Evolutionary conservation across 1,140 invertebrate species (phyloP).

Genomic region (Drosophila insularis): DNA sequence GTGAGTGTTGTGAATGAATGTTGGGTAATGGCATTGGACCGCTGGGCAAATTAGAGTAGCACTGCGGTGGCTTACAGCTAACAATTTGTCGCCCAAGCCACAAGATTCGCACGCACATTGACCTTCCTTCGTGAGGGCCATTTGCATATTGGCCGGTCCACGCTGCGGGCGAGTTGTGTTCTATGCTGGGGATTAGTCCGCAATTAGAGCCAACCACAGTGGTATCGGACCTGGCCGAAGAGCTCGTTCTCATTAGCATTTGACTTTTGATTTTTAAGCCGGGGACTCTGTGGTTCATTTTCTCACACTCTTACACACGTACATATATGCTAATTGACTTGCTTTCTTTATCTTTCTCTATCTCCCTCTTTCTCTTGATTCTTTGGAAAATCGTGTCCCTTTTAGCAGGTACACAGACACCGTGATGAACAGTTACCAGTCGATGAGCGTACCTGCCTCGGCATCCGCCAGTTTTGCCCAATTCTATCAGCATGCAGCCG

Average conservation of each 20-base stretch:
- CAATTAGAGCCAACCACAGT: slow-evolving; percentile 65
- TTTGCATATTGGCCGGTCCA: slow-evolving; percentile 66
- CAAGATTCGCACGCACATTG: slow-evolving; percentile 78
- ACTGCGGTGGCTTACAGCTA: slow-evolving; percentile 47
- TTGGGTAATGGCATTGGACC: slow-evolving; percentile 11
- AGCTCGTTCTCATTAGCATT: slow-evolving; percentile 68
- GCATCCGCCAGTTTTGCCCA: slow-evolving; percentile 87
- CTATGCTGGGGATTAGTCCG: slow-evolving; percentile 60
- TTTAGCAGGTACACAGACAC: slow-evolving; percentile 80
- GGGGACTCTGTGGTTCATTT: background rate
- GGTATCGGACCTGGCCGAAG: slow-evolving; percentile 22
- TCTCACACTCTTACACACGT: background rate
- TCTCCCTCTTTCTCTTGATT: slow-evolving; percentile 10
- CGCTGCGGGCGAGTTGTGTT: slow-evolving; percentile 63
- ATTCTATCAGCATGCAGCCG: slow-evolving; percentile 93
- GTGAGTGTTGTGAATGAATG: background rate
- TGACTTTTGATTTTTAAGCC: slow-evolving; percentile 33
- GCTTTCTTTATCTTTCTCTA: slow-evolving; percentile 16
- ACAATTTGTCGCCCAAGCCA: slow-evolving; percentile 54
- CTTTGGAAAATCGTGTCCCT: background rate
- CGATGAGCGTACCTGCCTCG: slow-evolving; percentile 81
- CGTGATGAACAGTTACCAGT: slow-evolving; percentile 82
- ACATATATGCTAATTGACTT: slow-evolving; percentile 44
- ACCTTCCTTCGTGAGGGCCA: slow-evolving; percentile 64
- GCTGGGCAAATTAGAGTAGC: slow-evolving; percentile 63